These are phyloP conservation scores for Fringilla coelebs DNA, from an alignment of 2,797 vertebrate genomes.

Conservation along the genomic window DNA sequence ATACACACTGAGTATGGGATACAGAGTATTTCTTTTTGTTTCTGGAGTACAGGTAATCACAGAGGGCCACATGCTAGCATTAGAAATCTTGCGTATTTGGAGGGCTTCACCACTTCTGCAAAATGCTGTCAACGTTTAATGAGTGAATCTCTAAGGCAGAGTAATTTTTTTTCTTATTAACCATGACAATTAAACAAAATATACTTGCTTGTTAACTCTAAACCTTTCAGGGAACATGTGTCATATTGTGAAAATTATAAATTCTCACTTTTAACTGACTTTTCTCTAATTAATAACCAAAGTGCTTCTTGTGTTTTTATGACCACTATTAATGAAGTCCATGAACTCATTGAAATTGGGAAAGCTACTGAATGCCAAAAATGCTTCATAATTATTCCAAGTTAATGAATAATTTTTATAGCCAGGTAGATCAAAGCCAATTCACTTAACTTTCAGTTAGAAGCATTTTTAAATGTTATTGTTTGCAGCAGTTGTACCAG, in stretches of 20 bases:
- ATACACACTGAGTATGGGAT: background rate
- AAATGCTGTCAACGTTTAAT: background rate
- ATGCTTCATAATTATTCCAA: background rate
- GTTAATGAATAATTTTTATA: background rate
- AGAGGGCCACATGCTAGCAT: background rate
- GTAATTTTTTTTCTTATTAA: background rate
- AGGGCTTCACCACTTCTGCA: background rate
- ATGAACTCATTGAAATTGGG: background rate
- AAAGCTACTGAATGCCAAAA: background rate
- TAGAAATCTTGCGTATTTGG: background rate
- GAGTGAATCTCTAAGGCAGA: background rate
- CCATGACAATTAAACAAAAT: background rate
- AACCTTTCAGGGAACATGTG: background rate
- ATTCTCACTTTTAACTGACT: background rate
- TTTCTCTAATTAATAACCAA: background rate
- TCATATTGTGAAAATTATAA: background rate
- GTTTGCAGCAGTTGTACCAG: background rate
- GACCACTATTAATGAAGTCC: background rate
- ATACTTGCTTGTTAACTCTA: background rate
- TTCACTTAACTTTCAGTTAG: background rate
- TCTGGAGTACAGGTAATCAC: background rate
- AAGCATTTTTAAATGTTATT: background rate
- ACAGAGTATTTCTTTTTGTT: accelerated
- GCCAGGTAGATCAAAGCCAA: background rate
- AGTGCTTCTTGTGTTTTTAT: background rate